Evolutionary conservation across 1,140 invertebrate species (phyloP).

Genomic region (Linepithema humile): DNA sequence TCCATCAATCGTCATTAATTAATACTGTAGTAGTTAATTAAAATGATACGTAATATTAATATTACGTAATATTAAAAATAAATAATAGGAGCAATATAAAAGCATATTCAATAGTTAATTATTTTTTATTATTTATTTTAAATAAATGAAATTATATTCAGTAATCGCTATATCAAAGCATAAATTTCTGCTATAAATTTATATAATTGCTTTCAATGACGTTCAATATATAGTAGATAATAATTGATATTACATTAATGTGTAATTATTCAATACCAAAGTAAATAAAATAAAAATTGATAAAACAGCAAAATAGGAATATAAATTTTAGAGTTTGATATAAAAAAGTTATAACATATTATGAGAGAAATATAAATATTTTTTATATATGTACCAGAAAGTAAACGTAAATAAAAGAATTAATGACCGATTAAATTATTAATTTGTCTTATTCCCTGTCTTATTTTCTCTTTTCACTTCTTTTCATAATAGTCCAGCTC

Average conservation of each 20-base stretch:
- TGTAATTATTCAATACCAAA: background rate
- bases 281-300: conserved; percentile 3
- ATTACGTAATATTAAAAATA: conserved; percentile 8
- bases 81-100: background rate
- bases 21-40: conserved; percentile 16
- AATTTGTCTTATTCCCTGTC: background rate
- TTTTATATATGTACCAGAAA: background rate
- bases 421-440: background rate
- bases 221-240: background rate
- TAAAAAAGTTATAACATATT: background rate
- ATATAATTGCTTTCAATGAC: background rate
- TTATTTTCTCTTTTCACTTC: background rate
- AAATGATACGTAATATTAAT: conserved; percentile 2
- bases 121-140: background rate
- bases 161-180: background rate
- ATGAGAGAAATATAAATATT: background rate
- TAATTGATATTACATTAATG: background rate
- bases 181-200: background rate
- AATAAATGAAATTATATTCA: background rate
- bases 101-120: background rate
- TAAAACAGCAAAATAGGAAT: background rate
- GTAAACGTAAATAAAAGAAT: background rate
- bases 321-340: background rate
- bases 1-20: conserved; percentile 30
- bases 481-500: background rate